Evolutionary conservation across 1,140 invertebrate species (phyloP).

Genomic region (Zaprionus africanus): DNA sequence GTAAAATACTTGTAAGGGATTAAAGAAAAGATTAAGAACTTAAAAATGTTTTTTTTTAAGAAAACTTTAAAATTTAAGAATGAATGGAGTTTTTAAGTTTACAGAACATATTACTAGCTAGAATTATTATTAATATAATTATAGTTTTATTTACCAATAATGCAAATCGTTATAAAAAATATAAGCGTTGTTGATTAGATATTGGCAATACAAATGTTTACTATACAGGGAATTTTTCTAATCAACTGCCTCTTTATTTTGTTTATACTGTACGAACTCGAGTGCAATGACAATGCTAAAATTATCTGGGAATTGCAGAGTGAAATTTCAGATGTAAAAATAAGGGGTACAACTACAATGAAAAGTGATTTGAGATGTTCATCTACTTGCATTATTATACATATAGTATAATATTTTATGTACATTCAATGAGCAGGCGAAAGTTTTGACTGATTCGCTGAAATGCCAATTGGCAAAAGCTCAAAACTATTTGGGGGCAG

Average conservation of each 20-base stretch:
- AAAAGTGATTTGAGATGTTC: neutral
- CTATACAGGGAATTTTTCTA: neutral
- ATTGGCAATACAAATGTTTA: neutral
- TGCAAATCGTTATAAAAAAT: too few relatives aligned
- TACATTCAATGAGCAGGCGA: slow-evolving; percentile 9
- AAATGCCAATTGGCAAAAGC: slow-evolving; percentile 61
- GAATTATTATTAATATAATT: too few relatives aligned
- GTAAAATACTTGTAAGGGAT: too few relatives aligned
- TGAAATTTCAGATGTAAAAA: too few relatives aligned
- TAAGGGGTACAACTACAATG: neutral
- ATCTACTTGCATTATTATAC: neutral
- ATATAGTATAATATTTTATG: neutral
- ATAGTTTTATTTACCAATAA: too few relatives aligned
- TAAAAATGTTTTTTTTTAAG: too few relatives aligned
- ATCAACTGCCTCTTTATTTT: slow-evolving; percentile 16
- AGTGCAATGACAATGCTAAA: slow-evolving; percentile 26
- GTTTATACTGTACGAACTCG: slow-evolving; percentile 4
- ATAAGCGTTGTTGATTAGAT: neutral
- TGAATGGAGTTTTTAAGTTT: too few relatives aligned
- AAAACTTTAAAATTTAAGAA: too few relatives aligned
- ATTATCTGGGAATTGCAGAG: slow-evolving; percentile 2
- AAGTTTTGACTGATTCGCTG: slow-evolving; percentile 31
- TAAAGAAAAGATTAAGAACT: too few relatives aligned
- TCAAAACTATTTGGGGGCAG: slow-evolving; percentile 35
- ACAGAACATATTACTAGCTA: too few relatives aligned